Percentiles rank a stretch among this genome's conserved stretches.
phyloP scores from a whole-genome alignment of 2,888 invertebrate species.

The Eueremaeus valkanovi region DNA sequence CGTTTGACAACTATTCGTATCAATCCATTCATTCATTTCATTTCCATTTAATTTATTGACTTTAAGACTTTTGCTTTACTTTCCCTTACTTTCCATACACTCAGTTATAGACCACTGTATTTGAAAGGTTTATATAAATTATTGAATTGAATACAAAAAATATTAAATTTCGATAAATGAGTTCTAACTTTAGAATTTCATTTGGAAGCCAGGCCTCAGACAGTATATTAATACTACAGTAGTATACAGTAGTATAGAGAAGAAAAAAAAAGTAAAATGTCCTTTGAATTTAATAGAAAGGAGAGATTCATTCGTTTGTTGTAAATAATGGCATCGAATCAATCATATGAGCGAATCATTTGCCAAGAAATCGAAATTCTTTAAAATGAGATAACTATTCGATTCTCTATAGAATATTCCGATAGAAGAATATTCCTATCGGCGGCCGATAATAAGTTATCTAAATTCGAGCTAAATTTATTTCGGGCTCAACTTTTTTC shows the following conservation, averaged over 20 bases:
- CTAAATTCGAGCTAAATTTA: too few species aligned
- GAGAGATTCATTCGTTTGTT: neutral
- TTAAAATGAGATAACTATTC: too few species aligned
- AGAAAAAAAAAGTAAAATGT: neutral
- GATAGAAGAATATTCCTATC: too few species aligned
- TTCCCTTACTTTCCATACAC: neutral
- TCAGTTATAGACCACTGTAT: neutral
- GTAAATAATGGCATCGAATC: neutral
- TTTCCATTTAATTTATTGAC: neutral
- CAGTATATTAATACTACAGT: too few species aligned
- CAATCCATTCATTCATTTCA: neutral
- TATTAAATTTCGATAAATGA: conserved; percentile 4
- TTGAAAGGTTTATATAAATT: conserved; percentile 1
- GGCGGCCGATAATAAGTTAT: too few species aligned
- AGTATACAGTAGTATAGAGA: too few species aligned
- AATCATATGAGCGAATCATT: neutral
- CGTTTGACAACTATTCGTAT: too few species aligned
- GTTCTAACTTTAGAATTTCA: neutral
- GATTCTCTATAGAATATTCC: too few species aligned
- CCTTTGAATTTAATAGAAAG: neutral
- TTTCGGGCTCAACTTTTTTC: neutral
- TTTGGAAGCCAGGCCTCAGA: too few species aligned
- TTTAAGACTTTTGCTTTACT: neutral
- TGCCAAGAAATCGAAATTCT: neutral
- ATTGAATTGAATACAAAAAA: neutral